phyloP scores from a whole-genome alignment of 2,797 vertebrate genomes.

The Prionace glauca region DNA sequence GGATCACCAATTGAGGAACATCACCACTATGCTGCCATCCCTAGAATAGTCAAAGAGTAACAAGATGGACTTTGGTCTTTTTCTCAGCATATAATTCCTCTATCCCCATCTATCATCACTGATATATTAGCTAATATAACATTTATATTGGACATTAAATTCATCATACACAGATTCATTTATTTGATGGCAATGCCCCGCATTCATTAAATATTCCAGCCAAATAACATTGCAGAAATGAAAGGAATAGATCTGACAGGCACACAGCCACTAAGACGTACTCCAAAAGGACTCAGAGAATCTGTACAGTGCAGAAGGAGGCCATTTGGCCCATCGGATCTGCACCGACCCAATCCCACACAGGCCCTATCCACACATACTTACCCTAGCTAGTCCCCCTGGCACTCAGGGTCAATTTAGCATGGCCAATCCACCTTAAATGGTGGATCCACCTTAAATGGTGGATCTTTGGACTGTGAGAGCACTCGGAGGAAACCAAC shows the following conservation, averaged over 20 bases:
- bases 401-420: too few species aligned
- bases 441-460: too few species aligned
- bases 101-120: neutral
- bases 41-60: neutral
- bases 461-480: too few species aligned
- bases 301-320: too few species aligned
- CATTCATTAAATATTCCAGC: neutral
- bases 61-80: neutral
- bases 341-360: too few species aligned
- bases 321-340: too few species aligned
- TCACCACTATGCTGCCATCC: neutral
- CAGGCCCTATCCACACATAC: too few species aligned
- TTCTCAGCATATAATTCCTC: neutral
- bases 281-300: neutral
- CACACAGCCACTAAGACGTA: neutral
- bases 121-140: neutral
- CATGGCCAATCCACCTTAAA: too few species aligned
- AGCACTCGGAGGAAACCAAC: too few species aligned
- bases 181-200: neutral
- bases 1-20: neutral
- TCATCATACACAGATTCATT: neutral
- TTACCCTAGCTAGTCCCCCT: too few species aligned
- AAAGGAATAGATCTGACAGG: neutral
- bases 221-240: conserved; percentile 1
- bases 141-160: neutral